Percentiles rank a stretch among this genome's conserved stretches.
Conservation (phyloP, 1,140 invertebrate genomes). For the Formica selysi region DNA sequence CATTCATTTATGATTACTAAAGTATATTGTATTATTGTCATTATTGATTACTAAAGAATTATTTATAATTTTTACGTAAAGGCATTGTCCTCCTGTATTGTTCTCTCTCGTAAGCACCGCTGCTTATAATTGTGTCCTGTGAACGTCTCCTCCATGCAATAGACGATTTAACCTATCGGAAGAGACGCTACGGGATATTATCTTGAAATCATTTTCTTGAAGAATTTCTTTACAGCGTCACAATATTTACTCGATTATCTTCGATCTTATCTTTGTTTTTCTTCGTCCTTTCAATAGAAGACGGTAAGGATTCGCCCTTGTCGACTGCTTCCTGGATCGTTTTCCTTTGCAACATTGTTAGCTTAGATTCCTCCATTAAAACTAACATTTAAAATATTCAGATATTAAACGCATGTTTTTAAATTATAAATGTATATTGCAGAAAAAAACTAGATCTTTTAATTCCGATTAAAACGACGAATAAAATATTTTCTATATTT, state of each 20-base stretch:
- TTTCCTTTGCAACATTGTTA: slow-evolving; percentile 85
- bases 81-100: slow-evolving; percentile 82
- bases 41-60: not conserved
- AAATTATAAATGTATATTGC: not conserved
- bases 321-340: slow-evolving; percentile 81
- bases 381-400: slow-evolving; percentile 73
- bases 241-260: slow-evolving; percentile 67
- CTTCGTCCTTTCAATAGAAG: slow-evolving; percentile 37
- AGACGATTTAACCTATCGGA: slow-evolving; percentile 68
- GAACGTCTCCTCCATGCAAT: slow-evolving; percentile 77
- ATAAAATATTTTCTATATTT: not conserved
- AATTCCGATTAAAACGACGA: not conserved
- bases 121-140: slow-evolving; percentile 78
- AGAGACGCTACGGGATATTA: not conserved
- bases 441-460: not conserved
- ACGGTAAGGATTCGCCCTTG: slow-evolving; percentile 82
- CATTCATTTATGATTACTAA: not conserved
- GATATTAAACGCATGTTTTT: not conserved
- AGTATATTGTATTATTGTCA: not conserved
- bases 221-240: not conserved
- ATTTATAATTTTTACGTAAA: slow-evolving; percentile 78
- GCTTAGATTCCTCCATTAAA: slow-evolving; percentile 86
- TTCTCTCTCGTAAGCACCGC: slow-evolving; percentile 84
- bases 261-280: slow-evolving; percentile 20
- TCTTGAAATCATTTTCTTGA: slow-evolving; percentile 6